Percentiles rank a stretch among this genome's conserved stretches.
These are phyloP conservation scores for Blera fallax DNA, from an alignment of 2,888 invertebrate genomes.

Conservation along the genomic window DNA sequence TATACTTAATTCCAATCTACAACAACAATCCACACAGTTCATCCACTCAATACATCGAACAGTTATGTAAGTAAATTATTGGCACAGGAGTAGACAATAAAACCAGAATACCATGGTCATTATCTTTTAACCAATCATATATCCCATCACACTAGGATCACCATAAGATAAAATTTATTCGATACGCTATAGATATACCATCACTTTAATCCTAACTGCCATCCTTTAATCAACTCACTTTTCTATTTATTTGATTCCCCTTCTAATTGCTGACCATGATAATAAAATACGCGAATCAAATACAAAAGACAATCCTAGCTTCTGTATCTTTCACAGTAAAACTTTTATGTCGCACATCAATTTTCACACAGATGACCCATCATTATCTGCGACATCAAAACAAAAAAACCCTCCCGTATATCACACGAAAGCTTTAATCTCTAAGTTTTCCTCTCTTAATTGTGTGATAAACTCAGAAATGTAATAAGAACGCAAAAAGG, in stretches of 20 bases:
- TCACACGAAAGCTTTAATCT: constrained; percentile 40
- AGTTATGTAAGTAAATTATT: background rate
- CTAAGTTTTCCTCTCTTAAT: constrained; percentile 54
- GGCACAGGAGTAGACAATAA: background rate
- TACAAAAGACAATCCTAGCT: constrained; percentile 32
- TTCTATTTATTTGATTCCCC: constrained; percentile 30
- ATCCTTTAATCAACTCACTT: constrained; percentile 47
- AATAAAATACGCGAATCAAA: constrained; percentile 50
- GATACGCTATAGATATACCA: background rate
- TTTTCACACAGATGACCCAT: constrained; percentile 61
- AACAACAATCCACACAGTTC: background rate
- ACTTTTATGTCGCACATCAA: constrained; percentile 57
- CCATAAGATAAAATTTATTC: constrained; percentile 22
- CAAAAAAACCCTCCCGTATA: background rate
- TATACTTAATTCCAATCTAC: background rate
- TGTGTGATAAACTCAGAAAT: constrained; percentile 66
- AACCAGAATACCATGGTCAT: background rate
- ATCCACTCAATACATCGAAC: background rate
- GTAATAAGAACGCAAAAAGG: constrained; percentile 63
- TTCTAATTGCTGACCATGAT: constrained; percentile 46
- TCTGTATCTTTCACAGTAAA: constrained; percentile 9
- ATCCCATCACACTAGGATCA: background rate
- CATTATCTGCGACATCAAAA: constrained; percentile 59
- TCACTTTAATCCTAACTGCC: constrained; percentile 38
- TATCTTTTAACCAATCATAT: background rate